Base-by-base conservation (phyloP, 2,888 invertebrate species). In the Rhorus exstirpatorius region DNA sequence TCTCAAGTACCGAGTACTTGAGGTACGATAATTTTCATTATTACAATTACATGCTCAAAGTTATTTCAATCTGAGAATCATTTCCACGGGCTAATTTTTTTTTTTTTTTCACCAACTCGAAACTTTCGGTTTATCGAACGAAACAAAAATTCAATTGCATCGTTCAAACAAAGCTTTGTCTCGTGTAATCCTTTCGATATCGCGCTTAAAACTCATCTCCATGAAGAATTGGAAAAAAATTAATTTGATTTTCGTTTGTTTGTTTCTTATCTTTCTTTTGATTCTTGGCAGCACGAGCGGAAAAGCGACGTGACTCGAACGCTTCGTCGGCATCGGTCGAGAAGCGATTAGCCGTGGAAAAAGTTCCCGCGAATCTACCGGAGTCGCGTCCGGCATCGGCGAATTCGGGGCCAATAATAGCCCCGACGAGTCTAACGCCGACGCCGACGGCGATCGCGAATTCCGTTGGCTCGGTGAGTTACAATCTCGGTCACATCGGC, bases 401-500 rank as follows among this genome's bases (percentile, higher is more conserved):
- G 10, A 92, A 92, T 87, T 93, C 93, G 44, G 90, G 91, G 24
- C 89, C 92, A n/a, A 89, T 92, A 74, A 86, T 91, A 19, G 84
- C 89, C 6, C 84, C 90, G 1, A 86, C 91, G 1, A 90, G 88
- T 81, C 85, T 91, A 46, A 88, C 92, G n/a, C 84, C 91, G 10
- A 86, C 93, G 1, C 90, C 91, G 24, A 85, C 92, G 14, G 88
- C 93, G 1, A 89, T 91, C 14, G 86, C 91, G 1, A 92, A 92
- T 87, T 90, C 92, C 1, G 92, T 93, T 10, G 90, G 93, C 0
- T 89, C 93, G 0, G 94, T 94, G 3, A 94, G 95, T 38, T 97
- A 97, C 88, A 95, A 95, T 87, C 93, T 98, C 65, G 97, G 97
- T 12, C 97, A 97, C 87, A 95, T 96, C 88, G 97, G 97, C n/a